Percentiles rank a stretch among this genome's conserved stretches.
Conservation (phyloP, 2,888 invertebrate species). For the Eristalis intricaria region DNA sequence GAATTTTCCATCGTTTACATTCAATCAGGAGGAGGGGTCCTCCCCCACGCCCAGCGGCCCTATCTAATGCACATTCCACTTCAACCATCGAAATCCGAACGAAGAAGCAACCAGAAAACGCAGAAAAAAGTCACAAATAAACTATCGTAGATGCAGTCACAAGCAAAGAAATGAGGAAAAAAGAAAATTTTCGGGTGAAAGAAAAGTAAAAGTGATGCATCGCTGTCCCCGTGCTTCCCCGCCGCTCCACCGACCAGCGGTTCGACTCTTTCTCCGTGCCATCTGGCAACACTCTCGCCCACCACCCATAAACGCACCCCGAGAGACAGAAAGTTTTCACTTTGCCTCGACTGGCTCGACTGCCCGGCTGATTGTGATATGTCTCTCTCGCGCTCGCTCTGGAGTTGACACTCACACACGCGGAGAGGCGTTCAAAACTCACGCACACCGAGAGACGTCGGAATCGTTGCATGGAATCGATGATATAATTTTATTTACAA, state of each 20-base stretch:
- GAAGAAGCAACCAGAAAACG: slow-evolving; percentile 23
- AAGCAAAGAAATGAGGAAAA: not conserved
- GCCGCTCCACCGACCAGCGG: not conserved
- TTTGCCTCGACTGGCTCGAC: slow-evolving; percentile 9
- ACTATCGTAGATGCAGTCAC: not conserved
- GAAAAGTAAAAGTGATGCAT: slow-evolving; percentile 63
- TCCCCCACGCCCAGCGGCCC: not conserved
- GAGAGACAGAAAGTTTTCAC: slow-evolving; percentile 66
- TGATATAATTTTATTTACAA: slow-evolving; percentile 72
- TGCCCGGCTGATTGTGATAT: not conserved
- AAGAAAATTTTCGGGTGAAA: slow-evolving; percentile 50
- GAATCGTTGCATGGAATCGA: slow-evolving; percentile 66
- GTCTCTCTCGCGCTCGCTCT: not conserved
- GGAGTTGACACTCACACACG: not conserved
- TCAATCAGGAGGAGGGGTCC: not conserved
- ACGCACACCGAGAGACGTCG: slow-evolving; percentile 3
- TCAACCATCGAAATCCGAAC: not conserved
- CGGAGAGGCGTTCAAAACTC: not conserved
- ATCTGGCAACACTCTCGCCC: slow-evolving; percentile 63
- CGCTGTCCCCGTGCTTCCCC: not conserved
- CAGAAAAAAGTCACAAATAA: too few relatives aligned
- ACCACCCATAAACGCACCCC: slow-evolving; percentile 64
- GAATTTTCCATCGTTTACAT: not conserved
- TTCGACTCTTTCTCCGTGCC: slow-evolving; percentile 14
- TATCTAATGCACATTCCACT: not conserved